A percentile compares a stretch with the other conserved stretches of the same genome.
phyloP scores from a whole-genome alignment of 2,888 invertebrate species.

The Plagodis pulveraria region DNA sequence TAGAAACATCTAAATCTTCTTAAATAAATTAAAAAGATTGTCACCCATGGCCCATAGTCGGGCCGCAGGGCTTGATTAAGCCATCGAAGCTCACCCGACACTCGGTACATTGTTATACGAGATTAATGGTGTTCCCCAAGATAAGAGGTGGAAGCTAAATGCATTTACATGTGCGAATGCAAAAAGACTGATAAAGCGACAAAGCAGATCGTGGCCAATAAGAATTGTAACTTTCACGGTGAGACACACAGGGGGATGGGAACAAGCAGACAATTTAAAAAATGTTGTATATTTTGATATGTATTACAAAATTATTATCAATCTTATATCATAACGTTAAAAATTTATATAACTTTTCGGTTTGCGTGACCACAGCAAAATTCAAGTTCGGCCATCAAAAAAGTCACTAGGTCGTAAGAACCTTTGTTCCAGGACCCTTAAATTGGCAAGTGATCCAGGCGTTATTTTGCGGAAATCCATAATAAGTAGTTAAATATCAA shows the following conservation, averaged over 20 bases:
- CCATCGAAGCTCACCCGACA: conserved; percentile 68
- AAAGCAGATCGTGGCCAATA: conserved; percentile 71
- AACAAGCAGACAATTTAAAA: neutral
- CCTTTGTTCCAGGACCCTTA: too few relatives aligned
- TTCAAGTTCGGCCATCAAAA: too few relatives aligned
- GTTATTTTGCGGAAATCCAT: too few relatives aligned
- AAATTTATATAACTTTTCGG: too few relatives aligned
- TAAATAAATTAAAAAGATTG: conserved; percentile 57
- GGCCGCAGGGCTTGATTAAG: conserved; percentile 71
- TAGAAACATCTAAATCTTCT: conserved; percentile 11
- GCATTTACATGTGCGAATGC: conserved; percentile 84
- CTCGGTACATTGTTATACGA: conserved; percentile 80
- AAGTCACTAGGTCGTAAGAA: too few relatives aligned
- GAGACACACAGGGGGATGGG: conserved; percentile 42
- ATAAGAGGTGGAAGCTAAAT: conserved; percentile 83
- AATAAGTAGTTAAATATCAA: too few relatives aligned
- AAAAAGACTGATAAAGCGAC: conserved; percentile 77
- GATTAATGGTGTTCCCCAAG: conserved; percentile 80
- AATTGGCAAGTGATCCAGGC: too few relatives aligned
- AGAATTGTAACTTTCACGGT: conserved; percentile 57
- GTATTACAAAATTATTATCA: too few relatives aligned
- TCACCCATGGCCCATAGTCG: conserved; percentile 45
- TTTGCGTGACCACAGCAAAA: too few relatives aligned
- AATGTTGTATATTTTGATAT: neutral
- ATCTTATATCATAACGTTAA: too few relatives aligned